Conservation (phyloP, 2,888 invertebrate species). For the Orthonychiurus folsomi region DNA sequence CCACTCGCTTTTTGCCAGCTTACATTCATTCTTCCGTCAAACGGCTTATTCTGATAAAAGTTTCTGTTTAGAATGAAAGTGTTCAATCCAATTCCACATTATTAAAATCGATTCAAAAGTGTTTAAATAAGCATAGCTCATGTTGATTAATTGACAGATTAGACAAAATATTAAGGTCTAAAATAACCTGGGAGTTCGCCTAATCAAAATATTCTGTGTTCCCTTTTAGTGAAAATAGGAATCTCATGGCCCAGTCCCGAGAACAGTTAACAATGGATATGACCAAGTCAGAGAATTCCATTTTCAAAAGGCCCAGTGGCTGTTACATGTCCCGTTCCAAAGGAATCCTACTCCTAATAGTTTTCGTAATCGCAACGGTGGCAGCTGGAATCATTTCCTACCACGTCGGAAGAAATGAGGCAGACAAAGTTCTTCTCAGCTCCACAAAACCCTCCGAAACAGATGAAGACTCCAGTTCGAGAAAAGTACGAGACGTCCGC, state of each 20-base stretch:
- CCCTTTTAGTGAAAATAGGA: constrained; percentile 8
- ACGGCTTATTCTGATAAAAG: no score
- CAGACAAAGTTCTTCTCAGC: neutral
- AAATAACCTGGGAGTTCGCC: neutral
- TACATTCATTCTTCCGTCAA: neutral
- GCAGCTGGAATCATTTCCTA: constrained; percentile 67
- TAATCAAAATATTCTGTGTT: constrained; percentile 8
- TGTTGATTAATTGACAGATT: no score
- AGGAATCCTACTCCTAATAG: constrained; percentile 48
- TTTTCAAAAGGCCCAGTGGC: constrained; percentile 55
- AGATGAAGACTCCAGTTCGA: constrained; percentile 40
- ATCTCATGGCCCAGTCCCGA: constrained; percentile 46
- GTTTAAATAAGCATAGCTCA: no score
- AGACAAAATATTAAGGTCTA: neutral
- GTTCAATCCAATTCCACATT: no score
- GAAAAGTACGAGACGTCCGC: constrained; percentile 54
- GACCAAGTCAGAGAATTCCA: constrained; percentile 51
- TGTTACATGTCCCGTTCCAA: constrained; percentile 59
- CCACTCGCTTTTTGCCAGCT: neutral
- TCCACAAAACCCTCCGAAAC: constrained; percentile 30
- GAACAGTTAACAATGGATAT: constrained; percentile 54
- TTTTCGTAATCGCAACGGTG: constrained; percentile 52
- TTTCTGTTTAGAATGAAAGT: no score
- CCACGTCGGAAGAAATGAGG: constrained; percentile 48
- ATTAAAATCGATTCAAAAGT: no score